Base-by-base conservation (phyloP, 2,888 invertebrate genomes). In the Bedellia somnulentella region DNA sequence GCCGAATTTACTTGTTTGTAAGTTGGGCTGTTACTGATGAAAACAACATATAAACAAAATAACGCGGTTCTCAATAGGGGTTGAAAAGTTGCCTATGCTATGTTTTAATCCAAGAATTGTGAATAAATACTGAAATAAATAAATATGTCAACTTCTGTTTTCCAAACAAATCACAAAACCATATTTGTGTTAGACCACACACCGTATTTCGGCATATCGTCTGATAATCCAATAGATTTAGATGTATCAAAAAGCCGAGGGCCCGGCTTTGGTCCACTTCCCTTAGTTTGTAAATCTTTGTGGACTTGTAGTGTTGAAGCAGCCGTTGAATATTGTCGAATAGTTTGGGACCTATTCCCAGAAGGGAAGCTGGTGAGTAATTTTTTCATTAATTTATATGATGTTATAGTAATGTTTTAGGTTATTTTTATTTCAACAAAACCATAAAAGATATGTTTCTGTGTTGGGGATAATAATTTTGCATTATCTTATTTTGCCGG, bases 301-400 rank as follows among this genome's bases (percentile, higher is more conserved):
- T 99, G 98, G 98, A 97, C 96, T 0, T 94, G 92, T 49, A 89
- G 91, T 41, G 91, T 97, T 1, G 98, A 98, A 76, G 89, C 93
- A 2, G 88, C 93, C 1, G 83, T 97, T 35, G 99, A 99, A 62
- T 98, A 97, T 55, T 93, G 95, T 46, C 83, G 98, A 14, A 92
- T 99, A 43, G 92, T 95, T 1, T 95, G 93, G 90, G 98, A 99
- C 64, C 77, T 98, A n/a, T 97, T 93, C 75, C 94, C 96, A 1
- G 82, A 83, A 35, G 89, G 88, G 35, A 92, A 93, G 78, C 63
- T 93, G 62, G 90, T 92, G 75, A 57, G 63, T 35, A 24, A n/a
- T n/a, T n/a, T n/a, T n/a, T n/a, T n/a, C n/a, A 4, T 8, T 24
- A n/a, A 5, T n/a, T 5, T 11, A 5, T 10, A 5, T 24, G 9